Evolutionary conservation across 1,140 invertebrate species (phyloP).

Genomic region (Frieseomelitta varia): DNA sequence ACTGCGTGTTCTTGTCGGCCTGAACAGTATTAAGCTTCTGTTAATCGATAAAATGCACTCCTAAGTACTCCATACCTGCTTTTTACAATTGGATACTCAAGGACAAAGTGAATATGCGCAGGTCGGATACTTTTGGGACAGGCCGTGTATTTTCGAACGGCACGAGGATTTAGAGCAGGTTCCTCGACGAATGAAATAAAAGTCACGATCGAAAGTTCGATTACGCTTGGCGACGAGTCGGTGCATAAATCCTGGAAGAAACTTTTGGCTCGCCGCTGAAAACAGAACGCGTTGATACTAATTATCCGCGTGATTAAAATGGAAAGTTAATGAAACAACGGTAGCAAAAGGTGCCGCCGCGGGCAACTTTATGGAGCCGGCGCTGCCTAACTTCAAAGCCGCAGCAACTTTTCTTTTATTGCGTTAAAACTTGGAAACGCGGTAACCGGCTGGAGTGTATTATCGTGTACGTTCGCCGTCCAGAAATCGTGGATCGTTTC

Average conservation of each 20-base stretch:
- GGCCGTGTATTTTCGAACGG: too few relatives aligned
- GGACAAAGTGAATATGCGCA: too few relatives aligned
- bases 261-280: neutral
- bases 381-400: constrained; percentile 18
- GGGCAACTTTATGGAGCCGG: constrained; percentile 29
- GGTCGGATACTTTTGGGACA: too few relatives aligned
- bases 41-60: too few relatives aligned
- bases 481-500: constrained; percentile 20
- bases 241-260: neutral
- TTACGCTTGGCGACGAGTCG: neutral
- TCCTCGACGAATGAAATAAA: neutral
- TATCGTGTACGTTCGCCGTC: constrained; percentile 12
- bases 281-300: constrained; percentile 1
- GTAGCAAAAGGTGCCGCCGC: neutral
- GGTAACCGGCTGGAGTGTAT: constrained; percentile 18
- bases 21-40: too few relatives aligned
- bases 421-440: constrained; percentile 52
- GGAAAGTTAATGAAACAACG: constrained; percentile 23
- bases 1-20: too few relatives aligned
- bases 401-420: constrained; percentile 55
- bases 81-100: too few relatives aligned
- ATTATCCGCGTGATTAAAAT: constrained; percentile 25
- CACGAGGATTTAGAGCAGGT: neutral
- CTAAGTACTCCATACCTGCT: too few relatives aligned
- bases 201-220: neutral